Conservation (phyloP, 2,797 vertebrate species). For the Poeciliopsis presidionis region DNA sequence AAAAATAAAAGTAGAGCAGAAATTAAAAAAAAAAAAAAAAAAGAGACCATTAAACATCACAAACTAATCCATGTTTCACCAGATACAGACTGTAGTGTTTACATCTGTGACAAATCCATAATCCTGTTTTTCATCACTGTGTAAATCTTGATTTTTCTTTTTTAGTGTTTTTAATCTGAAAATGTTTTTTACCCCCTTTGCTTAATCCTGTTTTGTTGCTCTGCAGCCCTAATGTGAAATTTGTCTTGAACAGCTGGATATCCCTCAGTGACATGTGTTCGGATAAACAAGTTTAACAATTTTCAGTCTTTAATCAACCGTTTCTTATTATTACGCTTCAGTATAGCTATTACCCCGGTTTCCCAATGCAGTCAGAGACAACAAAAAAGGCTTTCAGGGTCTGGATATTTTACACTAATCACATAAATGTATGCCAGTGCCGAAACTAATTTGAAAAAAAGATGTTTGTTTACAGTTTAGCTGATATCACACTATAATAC, state of each 20-base stretch:
- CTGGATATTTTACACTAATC: slow-evolving; percentile 33
- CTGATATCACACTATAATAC: slow-evolving; percentile 24
- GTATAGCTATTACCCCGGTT: slow-evolving; percentile 29
- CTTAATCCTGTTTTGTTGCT: slow-evolving; percentile 69
- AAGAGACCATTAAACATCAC: not conserved
- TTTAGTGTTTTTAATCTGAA: slow-evolving; percentile 65
- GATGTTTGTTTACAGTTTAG: slow-evolving; percentile 48
- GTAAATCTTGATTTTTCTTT: slow-evolving; percentile 57
- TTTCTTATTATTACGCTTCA: slow-evolving; percentile 32
- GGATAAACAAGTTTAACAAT: slow-evolving; percentile 29
- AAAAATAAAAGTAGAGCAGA: slow-evolving; percentile 2
- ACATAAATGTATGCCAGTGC: slow-evolving; percentile 19
- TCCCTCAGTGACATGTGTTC: slow-evolving; percentile 31
- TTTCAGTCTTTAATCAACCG: slow-evolving; percentile 25
- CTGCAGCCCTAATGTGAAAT: slow-evolving; percentile 47
- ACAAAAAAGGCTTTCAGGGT: slow-evolving; percentile 17
- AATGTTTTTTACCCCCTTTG: slow-evolving; percentile 30
- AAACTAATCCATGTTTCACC: slow-evolving; percentile 24
- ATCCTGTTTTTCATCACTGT: slow-evolving; percentile 72
- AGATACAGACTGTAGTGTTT: slow-evolving; percentile 33
- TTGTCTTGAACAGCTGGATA: slow-evolving; percentile 29
- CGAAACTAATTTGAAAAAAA: slow-evolving; percentile 43
- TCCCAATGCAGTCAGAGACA: slow-evolving; percentile 2
- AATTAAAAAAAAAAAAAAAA: not conserved
- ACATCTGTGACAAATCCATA: slow-evolving; percentile 64